These are phyloP conservation scores for Dicrostonyx torquatus DNA, from an alignment of 2,797 vertebrate species.

Conservation along the genomic window DNA sequence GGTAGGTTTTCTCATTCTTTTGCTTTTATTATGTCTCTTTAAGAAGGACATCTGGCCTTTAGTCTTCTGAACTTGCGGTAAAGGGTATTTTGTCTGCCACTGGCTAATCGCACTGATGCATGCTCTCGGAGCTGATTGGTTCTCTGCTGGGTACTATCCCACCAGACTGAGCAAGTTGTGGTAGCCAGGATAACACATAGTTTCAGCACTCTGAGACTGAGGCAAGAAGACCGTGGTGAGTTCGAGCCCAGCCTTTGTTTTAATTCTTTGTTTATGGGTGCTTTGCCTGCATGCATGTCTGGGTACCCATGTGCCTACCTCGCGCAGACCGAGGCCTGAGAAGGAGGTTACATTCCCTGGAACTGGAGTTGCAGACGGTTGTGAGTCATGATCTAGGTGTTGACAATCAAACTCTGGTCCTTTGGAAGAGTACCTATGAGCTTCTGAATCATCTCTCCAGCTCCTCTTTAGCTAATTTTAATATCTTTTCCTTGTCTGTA, in stretches of 20 bases:
- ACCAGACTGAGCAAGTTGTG: not conserved
- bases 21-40: not conserved
- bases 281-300: not conserved
- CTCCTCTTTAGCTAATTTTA: conserved; percentile 1
- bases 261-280: no score
- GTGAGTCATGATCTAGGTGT: not conserved
- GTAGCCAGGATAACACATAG: not conserved
- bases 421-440: not conserved
- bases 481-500: not conserved
- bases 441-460: no score
- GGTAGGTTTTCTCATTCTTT: not conserved
- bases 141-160: not conserved
- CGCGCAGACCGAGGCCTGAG: not conserved
- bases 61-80: not conserved
- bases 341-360: not conserved
- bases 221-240: not conserved
- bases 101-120: not conserved
- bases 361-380: not conserved
- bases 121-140: not conserved
- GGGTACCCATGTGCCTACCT: not conserved
- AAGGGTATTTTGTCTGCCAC: not conserved
- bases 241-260: not conserved
- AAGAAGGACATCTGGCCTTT: not conserved
- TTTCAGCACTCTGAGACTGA: not conserved
- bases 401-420: not conserved